Evolutionary conservation across 2,797 vertebrate genomes (phyloP).

Genomic region (Podarcis lilfordi): DNA sequence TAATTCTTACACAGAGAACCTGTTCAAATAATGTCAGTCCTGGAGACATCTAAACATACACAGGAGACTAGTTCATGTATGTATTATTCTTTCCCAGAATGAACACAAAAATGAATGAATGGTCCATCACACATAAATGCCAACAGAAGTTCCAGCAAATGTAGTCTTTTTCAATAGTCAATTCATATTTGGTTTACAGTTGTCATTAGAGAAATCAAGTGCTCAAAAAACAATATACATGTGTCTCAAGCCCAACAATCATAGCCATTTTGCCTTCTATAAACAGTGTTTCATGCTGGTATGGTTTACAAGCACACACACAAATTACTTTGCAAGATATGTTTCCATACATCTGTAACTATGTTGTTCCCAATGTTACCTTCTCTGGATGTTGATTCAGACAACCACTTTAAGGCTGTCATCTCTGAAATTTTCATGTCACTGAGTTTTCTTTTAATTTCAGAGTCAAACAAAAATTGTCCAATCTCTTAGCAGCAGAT

Average conservation of each 20-base stretch:
- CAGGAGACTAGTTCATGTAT: too few relatives aligned
- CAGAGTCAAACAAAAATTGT: background rate
- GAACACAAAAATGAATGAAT: background rate
- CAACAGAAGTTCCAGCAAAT: background rate
- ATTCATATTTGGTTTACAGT: background rate
- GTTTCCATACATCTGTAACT: background rate
- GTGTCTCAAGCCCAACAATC: too few relatives aligned
- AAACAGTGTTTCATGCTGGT: background rate
- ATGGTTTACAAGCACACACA: background rate
- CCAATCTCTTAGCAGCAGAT: background rate
- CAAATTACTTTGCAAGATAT: background rate
- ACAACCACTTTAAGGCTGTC: background rate
- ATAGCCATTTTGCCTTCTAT: too few relatives aligned
- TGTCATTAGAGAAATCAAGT: background rate
- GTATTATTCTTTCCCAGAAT: background rate
- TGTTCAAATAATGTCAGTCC: background rate
- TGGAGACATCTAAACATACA: background rate
- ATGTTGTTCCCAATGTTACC: constrained; percentile 39
- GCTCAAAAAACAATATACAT: background rate
- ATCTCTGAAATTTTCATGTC: background rate
- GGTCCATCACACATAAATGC: background rate
- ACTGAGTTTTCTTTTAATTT: background rate
- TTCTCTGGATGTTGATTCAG: background rate
- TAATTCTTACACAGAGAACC: too few relatives aligned
- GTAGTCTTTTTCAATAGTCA: background rate